Base-by-base conservation (phyloP, 1,140 invertebrate genomes). In the Papilio machaon region DNA sequence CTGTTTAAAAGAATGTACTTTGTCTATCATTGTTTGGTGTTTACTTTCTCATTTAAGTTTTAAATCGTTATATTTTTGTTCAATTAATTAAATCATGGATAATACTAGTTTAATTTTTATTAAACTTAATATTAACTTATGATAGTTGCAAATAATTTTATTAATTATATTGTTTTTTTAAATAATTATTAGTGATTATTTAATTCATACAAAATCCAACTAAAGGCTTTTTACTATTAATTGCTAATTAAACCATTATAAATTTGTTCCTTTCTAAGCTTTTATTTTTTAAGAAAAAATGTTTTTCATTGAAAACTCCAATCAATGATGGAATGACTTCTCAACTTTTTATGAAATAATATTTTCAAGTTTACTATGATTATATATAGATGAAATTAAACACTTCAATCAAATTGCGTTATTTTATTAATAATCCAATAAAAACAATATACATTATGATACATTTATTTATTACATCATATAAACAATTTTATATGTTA, bases 371-470 rank as follows among this genome's bases (percentile, higher is more conserved):
- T 60, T 64, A 11, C 23, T 64, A 23, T 17, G 15, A 35, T 38
- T 35, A n/a, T 7, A 70, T 70, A 35, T 30, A n/a, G n/a, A 70
- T 35, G 13, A 70, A 70, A 70, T 70, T 35, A 70, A 70, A 64
- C 23, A 35, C 23, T 30, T 64, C 3, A 30, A 64, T 64, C 23
- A 23, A 10, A 30, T 30, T 64, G 60, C 13, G 13, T 70, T 35
- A 17, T 38, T 70, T 35, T 70, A 70, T 70, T 70, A 38, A 70
- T 70, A 6, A 35, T 70, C 23, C 17, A 58, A 58, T 67, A 15
- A 15, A 54, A 67, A 67, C 30, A 67, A 7, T 54, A n/a, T 17
- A 54, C 15, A n/a, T n/a, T n/a, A 58, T 35, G 6, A 70, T 64
- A 64, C 60, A 64, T 58, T 49, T 49, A 19, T 2, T 19, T 8